These are phyloP conservation scores for Adelges cooleyi DNA, from an alignment of 1,140 invertebrate species.

Conservation along the genomic window DNA sequence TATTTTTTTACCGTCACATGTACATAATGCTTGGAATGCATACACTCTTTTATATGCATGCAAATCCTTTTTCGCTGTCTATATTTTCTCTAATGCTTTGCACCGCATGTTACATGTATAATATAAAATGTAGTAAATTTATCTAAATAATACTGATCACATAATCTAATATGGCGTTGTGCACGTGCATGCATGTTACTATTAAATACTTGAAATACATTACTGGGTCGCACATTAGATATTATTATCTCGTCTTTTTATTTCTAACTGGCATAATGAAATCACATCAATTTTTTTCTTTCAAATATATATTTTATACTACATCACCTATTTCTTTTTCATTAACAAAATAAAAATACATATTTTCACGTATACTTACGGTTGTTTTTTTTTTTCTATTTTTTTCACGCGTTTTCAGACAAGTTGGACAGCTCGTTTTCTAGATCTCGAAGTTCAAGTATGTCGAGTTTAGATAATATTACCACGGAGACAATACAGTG, in stretches of 20 bases:
- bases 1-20: too few species aligned
- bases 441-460: constrained; percentile 87
- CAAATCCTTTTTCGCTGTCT: too few species aligned
- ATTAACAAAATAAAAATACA: neutral
- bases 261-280: constrained; percentile 3
- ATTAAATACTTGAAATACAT: too few species aligned
- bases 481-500: constrained; percentile 90
- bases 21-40: too few species aligned
- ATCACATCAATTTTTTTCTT: constrained; percentile 22
- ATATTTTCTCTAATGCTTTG: neutral
- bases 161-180: too few species aligned
- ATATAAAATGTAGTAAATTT: too few species aligned
- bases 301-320: neutral
- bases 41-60: too few species aligned
- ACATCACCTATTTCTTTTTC: neutral
- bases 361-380: neutral
- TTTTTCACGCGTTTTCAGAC: constrained; percentile 48
- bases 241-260: constrained; percentile 10
- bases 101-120: neutral
- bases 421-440: constrained; percentile 93
- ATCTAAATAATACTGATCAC: too few species aligned
- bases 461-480: constrained; percentile 94
- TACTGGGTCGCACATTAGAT: neutral
- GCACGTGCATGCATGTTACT: too few species aligned
- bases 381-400: constrained; percentile 4